Conservation (phyloP, 1,140 invertebrate genomes). For the Chrysomallon squamiferum region DNA sequence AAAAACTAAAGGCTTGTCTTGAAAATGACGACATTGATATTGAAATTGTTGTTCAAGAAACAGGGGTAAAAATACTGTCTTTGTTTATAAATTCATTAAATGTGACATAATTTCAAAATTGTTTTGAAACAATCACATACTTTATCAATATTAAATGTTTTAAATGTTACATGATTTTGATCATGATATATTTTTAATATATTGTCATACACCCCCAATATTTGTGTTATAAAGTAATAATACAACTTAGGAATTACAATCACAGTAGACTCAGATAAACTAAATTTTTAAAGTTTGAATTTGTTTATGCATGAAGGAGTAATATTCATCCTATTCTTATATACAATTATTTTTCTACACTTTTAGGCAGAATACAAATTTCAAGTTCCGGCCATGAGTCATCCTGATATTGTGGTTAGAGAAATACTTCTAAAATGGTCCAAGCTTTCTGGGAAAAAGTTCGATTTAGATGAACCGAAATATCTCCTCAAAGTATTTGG, state of each 20-base stretch:
- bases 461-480: conserved; percentile 8
- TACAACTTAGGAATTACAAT: too few relatives aligned
- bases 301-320: too few relatives aligned
- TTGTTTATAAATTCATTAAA: not conserved
- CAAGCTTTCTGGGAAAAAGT: not conserved
- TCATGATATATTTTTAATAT: too few relatives aligned
- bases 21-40: conserved; percentile 20
- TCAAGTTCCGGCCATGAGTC: not conserved
- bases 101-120: not conserved
- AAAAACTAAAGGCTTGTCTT: conserved; percentile 12
- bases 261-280: too few relatives aligned
- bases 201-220: too few relatives aligned
- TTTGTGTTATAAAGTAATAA: too few relatives aligned
- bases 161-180: too few relatives aligned
- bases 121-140: too few relatives aligned
- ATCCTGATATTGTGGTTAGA: conserved; percentile 7
- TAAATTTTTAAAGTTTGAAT: too few relatives aligned
- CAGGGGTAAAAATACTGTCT: conserved; percentile 14
- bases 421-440: conserved; percentile 11
- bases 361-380: conserved; percentile 10
- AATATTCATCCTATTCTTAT: too few relatives aligned
- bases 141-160: too few relatives aligned
- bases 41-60: conserved; percentile 9
- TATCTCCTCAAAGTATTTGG: conserved; percentile 35
- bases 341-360: not conserved